Evolutionary conservation across 35 echinoderm and acorn worm species (phyloP).

Genomic region (Heliocidaris erythrogramma): DNA sequence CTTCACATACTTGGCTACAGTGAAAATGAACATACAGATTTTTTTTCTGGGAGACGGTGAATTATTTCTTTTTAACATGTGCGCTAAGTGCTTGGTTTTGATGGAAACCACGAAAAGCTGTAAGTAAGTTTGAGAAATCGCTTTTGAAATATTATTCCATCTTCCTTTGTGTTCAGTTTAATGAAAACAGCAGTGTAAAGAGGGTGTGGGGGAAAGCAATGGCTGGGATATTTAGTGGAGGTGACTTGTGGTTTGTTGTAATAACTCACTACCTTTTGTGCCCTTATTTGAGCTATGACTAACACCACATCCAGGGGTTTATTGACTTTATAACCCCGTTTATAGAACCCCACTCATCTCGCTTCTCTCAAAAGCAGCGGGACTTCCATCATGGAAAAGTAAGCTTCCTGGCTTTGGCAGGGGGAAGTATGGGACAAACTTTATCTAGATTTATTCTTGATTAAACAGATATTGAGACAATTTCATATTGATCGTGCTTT

Average conservation of each 20-base stretch:
- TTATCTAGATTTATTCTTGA: not conserved
- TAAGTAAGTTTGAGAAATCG: not conserved
- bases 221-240: not conserved
- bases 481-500: too few relatives aligned
- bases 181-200: not conserved
- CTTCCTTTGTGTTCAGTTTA: not conserved
- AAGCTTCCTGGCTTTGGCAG: not conserved
- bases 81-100: not conserved
- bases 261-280: not conserved
- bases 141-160: not conserved
- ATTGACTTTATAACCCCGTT: not conserved
- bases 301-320: not conserved
- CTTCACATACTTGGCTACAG: too few relatives aligned
- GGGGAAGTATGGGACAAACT: not conserved
- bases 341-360: not conserved
- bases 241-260: conserved; percentile 3
- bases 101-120: not conserved
- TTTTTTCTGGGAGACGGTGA: too few relatives aligned
- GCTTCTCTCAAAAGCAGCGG: not conserved
- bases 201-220: not conserved
- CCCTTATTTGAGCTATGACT: conserved; percentile 16
- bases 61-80: not conserved
- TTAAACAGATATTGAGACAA: too few relatives aligned
- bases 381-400: not conserved
- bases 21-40: too few relatives aligned